A percentile compares a stretch with the other conserved stretches of the same genome.
Evolutionary conservation across 2,113 vertebrate species (phyloP).

Genomic region (Pithys albifrons): DNA sequence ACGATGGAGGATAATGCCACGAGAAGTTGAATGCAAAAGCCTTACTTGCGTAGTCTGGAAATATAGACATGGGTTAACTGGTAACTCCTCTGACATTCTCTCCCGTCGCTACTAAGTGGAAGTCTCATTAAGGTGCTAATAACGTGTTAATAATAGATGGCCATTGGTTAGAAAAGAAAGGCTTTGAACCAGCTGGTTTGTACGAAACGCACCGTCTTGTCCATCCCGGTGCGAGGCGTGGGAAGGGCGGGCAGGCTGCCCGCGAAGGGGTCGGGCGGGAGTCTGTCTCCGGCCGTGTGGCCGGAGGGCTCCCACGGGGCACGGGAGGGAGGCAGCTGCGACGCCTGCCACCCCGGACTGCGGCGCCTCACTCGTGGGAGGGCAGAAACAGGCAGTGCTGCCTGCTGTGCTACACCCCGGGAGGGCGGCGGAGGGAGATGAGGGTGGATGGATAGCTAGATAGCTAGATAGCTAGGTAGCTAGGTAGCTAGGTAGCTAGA

Average conservation of each 20-base stretch:
- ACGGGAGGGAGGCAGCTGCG: neutral
- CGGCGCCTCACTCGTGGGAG: neutral
- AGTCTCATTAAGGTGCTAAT: conserved; percentile 50
- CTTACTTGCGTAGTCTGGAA: neutral
- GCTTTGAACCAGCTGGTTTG: neutral
- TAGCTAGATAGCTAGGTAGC: neutral
- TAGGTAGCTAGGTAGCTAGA: neutral
- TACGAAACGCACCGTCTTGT: no score
- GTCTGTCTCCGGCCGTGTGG: neutral
- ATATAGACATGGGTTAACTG: neutral
- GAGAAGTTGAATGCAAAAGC: neutral
- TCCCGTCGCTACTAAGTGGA: neutral
- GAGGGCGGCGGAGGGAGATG: no score
- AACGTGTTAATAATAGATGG: conserved; percentile 29
- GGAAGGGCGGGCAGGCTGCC: neutral
- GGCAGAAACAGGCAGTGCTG: neutral
- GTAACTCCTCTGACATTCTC: neutral
- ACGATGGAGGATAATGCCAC: neutral
- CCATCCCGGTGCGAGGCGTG: neutral
- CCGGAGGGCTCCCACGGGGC: neutral
- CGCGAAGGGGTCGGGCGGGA: neutral
- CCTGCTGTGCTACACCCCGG: no score
- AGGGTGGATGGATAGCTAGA: neutral
- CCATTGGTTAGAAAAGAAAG: neutral
- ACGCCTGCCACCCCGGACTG: accelerated